Evolutionary conservation across 1,140 invertebrate species (phyloP), one percentile per base, ranked within the genome.

Genomic region (Manduca sexta): DNA sequence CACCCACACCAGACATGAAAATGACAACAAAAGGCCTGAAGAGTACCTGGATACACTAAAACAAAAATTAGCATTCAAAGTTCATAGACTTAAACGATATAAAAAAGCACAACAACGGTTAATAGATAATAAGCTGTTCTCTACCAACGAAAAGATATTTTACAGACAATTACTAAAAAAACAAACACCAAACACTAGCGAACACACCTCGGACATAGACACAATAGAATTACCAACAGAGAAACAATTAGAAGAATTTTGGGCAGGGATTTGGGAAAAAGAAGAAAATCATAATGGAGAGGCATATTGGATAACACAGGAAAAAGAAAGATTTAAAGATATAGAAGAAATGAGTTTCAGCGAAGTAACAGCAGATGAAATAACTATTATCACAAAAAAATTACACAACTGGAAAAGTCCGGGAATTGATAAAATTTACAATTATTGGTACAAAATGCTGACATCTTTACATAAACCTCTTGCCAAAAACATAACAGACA

Each of bases 401-500:
- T 0, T 39, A 13, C 49, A 47, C 2, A 63, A 58, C 14, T 63
- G 52, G 60, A 63, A 63, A 52, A 31, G 45, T 10, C 55, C 60
- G 11, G 52, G 55, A 15, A 30, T 53, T 18, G 60, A 64, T 14
- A 50, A 49, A 45, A 52, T 60, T 8, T 56, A 63, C 1, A 58
- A 63, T 14, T 58, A 50, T 17, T 63, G 52, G 11, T 38, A 56
- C n/a, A 59, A 59, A 56, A 52, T 51, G 15, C 39, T 63, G 15
- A 54, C 45, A 10, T 41, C 12, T 13, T 29, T 31, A 30, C 55
- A 63, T 39, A 31, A 31, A 21, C 46, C 41, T 11, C 6, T 57
- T 40, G 52, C 49, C 3, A 26, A 35, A 31, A 1, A 38, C 33
- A 50, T 45, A 16, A 35, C 14, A 1, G 41, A 48, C 11, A 42